phyloP scores from a whole-genome alignment of 1,140 invertebrate species.

The Leucophenga varia region DNA sequence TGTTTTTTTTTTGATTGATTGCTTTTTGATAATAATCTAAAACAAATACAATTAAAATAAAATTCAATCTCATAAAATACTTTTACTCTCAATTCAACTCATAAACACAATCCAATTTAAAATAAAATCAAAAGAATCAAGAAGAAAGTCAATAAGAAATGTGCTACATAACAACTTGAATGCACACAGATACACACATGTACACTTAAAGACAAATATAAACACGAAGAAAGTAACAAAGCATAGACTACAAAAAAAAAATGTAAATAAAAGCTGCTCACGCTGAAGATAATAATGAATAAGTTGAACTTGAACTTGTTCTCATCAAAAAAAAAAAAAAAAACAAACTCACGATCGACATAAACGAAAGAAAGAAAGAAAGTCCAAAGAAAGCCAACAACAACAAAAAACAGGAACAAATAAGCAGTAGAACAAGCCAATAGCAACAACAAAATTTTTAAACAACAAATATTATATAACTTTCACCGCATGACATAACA shows the following conservation, averaged over 20 bases:
- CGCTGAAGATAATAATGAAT: slow-evolving; percentile 7
- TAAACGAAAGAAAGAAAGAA: too few species aligned
- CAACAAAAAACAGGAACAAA: too few species aligned
- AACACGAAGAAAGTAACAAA: slow-evolving; percentile 42
- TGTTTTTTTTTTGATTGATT: too few species aligned
- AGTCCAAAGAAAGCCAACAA: too few species aligned
- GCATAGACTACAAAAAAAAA: slow-evolving; percentile 23
- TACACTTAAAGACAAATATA: too few species aligned
- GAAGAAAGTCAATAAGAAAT: slow-evolving; percentile 30
- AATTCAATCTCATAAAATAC: too few species aligned
- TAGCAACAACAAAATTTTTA: background rate
- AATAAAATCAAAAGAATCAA: too few species aligned
- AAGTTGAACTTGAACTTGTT: slow-evolving; percentile 48
- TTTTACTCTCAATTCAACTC: slow-evolving; percentile 30
- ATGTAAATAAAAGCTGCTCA: background rate
- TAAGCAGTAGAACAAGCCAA: too few species aligned
- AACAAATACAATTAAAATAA: too few species aligned
- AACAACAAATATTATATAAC: slow-evolving; percentile 1
- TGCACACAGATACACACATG: too few species aligned
- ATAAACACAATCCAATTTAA: slow-evolving; percentile 4
- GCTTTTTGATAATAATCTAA: too few species aligned
- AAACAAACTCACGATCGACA: slow-evolving; percentile 13
- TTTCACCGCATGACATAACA: background rate
- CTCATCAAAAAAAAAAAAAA: slow-evolving; percentile 23
- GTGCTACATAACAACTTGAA: too few species aligned